Evolutionary conservation across 2,113 vertebrate genomes (phyloP), one percentile per base, ranked within the genome.

Genomic region (Alligator sinensis): DNA sequence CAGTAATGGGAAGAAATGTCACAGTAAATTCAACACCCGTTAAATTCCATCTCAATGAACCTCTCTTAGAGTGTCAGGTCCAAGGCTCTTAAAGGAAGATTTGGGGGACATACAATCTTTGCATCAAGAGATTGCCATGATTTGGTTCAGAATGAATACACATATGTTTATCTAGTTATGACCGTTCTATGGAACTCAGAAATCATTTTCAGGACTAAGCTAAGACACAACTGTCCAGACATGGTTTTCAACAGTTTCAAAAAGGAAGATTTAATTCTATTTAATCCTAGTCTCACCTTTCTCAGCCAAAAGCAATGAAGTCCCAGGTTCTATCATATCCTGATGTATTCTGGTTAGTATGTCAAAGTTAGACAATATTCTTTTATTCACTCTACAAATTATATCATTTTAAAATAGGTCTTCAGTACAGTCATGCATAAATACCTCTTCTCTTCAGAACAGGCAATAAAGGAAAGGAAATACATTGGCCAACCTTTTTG

Each of bases 1-100:
- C 86, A 58, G 30, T 22, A 60, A 86, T 62, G 92, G 92, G 93
- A 95, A 95, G 94, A 96, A 91, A 95, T 84, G 80, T 93, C 87
- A 91, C 72, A 80, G 4, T 19, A 91, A 83, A 82, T 66, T 82
- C 80, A 15, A 77, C 85, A 94, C 76, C 76, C 93, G 92, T 95
- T 95, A 89, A 93, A 91, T 68, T 93, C 89, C 90, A 60, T 0
- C 0, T 84, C 84, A 88, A 75, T 63, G 34, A 80, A 94, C 27
- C 60, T 83, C 77, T 80, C n/a, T 87, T 86, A 30, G 9, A 94
- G 85, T 8, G 82, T 6, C 30, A 89, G 2, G 25, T 2, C 12
- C 0, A 0, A 22, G 54, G 25, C 18, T 84, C 87, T 84, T 70
- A 38, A 16, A 24, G 8, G 47, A 81, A 90, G 58, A 89, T 87